Evolutionary conservation across 2,797 vertebrate species (phyloP), one percentile per base, ranked within the genome.

Genomic region (Bucorvus abyssinicus): DNA sequence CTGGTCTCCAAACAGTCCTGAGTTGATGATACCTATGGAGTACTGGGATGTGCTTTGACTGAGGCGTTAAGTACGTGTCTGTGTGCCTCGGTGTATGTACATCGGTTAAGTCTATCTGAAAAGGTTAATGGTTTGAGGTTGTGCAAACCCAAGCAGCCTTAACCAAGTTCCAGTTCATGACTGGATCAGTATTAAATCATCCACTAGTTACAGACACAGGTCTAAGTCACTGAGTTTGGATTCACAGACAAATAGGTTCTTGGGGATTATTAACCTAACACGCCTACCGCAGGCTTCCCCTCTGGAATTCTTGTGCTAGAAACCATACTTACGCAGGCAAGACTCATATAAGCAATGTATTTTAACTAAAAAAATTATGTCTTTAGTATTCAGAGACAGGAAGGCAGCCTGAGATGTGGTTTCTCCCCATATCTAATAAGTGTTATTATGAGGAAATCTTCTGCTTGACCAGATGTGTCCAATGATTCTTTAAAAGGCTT

Each of bases 401-500:
- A 93, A 94, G 67, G 55, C 90, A 94, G 38, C 60, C 77, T 74
- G 94, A 95, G 84, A 70, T 84, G 78, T 80, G 81, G 64, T 93
- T 96, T 92, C 32, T 87, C 53, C 45, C 36, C 38, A 7, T 71
- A 80, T 80, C n/a, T 87, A 90, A 89, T 77, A 84, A 89, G 42
- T 82, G 32, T 29, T 92, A 59, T 84, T 94, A 84, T 3, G 16
- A 96, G 81, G 70, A 93, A 95, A 83, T 57, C 55, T 94, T 91
- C 75, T 75, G 34, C 70, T 95, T 64, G 60, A 60, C 89, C 84
- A 93, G 63, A 89, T 84, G 67, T 6, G 6, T 67, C 60, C 78
- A 89, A 27, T 67, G 88, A 90, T 59, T 56, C 90, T 94, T 95
- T 84, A 77, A 86, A 86, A 94, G 64, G 75, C 23, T 92, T 90